These are phyloP conservation scores for Drosophila mimica DNA, from an alignment of 2,888 invertebrate genomes.

Conservation along the genomic window DNA sequence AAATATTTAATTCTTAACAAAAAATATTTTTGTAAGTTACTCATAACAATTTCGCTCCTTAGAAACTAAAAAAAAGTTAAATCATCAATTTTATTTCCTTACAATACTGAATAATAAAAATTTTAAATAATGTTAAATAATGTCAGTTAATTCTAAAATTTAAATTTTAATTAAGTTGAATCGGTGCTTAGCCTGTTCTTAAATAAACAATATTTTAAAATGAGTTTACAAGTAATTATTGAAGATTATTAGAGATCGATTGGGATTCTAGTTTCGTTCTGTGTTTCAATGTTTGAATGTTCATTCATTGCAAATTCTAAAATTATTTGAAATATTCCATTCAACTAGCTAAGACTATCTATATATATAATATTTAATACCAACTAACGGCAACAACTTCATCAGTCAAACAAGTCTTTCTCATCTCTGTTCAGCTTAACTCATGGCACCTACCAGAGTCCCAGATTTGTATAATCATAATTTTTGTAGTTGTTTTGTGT, in stretches of 20 bases:
- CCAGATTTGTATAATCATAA: constrained; percentile 41
- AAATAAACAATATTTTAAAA: neutral
- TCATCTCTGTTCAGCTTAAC: constrained; percentile 3
- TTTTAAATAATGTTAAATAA: neutral
- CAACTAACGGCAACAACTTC: constrained; percentile 66
- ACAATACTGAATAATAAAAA: neutral
- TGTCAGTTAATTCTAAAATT: neutral
- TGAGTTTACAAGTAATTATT: constrained; percentile 24
- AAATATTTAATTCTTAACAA: neutral
- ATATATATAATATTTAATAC: constrained; percentile 50
- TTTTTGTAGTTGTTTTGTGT: constrained; percentile 23
- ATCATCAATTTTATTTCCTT: neutral
- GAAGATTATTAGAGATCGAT: constrained; percentile 22
- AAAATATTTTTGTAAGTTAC: neutral
- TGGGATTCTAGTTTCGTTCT: constrained; percentile 6
- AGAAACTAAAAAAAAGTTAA: neutral
- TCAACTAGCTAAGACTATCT: constrained; percentile 16
- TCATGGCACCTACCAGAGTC: constrained; percentile 55
- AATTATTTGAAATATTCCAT: constrained; percentile 36
- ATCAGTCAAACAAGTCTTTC: constrained; percentile 52
- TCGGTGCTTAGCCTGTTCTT: neutral
- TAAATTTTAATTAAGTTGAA: neutral
- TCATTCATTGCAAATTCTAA: constrained; percentile 39
- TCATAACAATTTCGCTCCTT: neutral
- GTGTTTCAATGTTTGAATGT: constrained; percentile 8